These are phyloP conservation scores for Lysandra bellargus DNA, from an alignment of 2,888 invertebrate species.

Conservation along the genomic window DNA sequence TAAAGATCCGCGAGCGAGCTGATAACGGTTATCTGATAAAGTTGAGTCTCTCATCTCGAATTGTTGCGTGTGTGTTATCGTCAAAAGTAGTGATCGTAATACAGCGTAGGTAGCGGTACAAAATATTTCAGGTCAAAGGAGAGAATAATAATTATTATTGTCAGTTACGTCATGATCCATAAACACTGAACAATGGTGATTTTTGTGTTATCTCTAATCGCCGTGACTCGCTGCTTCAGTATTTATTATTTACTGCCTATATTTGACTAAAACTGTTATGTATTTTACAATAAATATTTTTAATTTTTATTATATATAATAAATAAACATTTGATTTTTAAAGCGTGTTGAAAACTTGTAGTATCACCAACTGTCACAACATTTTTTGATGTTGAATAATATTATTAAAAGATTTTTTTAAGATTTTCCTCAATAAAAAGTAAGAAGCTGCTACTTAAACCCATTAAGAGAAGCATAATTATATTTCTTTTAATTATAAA, in stretches of 20 bases:
- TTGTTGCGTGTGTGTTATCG: not conserved
- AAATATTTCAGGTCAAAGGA: not conserved
- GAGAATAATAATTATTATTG: not conserved
- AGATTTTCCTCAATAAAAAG: not conserved
- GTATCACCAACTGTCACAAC: not conserved
- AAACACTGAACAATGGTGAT: slow-evolving; percentile 1
- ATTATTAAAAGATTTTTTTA: not conserved
- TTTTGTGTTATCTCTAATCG: not conserved
- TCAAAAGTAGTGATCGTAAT: not conserved
- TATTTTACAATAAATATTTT: not conserved
- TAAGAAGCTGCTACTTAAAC: not conserved
- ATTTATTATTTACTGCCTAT: not conserved
- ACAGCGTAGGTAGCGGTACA: not conserved
- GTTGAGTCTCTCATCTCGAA: not conserved
- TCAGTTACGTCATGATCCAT: not conserved
- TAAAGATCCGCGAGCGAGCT: not conserved
- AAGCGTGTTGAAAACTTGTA: not conserved
- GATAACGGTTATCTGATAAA: slow-evolving; percentile 28
- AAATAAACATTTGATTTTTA: not conserved
- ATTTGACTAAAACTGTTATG: not conserved
- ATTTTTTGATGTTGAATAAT: not conserved
- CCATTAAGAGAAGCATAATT: not conserved
- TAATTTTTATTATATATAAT: not conserved
- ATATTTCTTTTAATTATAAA: not conserved
- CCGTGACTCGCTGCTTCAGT: not conserved